phyloP scores from a whole-genome alignment of 2,113 vertebrate species.

The Ibidorhyncha struthersii region DNA sequence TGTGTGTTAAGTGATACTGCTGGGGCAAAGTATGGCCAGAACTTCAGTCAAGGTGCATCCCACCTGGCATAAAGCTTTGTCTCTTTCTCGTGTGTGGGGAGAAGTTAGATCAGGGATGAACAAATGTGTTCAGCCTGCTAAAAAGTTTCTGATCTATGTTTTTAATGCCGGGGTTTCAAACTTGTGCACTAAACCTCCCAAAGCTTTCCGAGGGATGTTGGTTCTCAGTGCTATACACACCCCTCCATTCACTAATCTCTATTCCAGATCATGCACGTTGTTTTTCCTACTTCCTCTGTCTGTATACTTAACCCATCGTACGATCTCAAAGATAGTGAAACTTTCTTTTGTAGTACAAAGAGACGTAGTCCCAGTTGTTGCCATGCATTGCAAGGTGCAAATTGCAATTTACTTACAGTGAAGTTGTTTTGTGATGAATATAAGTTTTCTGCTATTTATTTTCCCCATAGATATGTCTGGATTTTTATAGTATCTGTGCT shows the following conservation, averaged over 20 bases:
- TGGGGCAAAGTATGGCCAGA: neutral
- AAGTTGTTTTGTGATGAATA: neutral
- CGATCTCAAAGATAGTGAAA: neutral
- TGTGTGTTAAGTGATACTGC: neutral
- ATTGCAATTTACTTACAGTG: neutral
- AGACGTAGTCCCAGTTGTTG: neutral
- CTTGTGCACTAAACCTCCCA: neutral
- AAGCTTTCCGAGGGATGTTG: neutral
- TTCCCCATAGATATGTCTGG: neutral
- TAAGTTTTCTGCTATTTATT: neutral
- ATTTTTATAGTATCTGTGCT: neutral
- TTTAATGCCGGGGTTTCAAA: neutral
- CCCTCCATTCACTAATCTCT: conserved; percentile 50
- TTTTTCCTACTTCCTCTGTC: conserved; percentile 37
- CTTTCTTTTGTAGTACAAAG: neutral
- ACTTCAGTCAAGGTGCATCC: neutral
- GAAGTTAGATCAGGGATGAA: neutral
- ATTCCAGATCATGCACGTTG: neutral
- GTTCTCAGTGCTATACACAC: neutral
- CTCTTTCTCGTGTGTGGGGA: neutral
- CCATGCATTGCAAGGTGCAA: neutral
- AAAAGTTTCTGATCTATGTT: neutral
- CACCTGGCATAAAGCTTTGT: neutral
- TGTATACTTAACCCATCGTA: neutral
- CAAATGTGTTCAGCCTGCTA: neutral